A percentile compares a stretch with the other conserved stretches of the same genome.
Conservation (phyloP, 2,113 vertebrate species). For the Oncorhynchus clarkii region DNA sequence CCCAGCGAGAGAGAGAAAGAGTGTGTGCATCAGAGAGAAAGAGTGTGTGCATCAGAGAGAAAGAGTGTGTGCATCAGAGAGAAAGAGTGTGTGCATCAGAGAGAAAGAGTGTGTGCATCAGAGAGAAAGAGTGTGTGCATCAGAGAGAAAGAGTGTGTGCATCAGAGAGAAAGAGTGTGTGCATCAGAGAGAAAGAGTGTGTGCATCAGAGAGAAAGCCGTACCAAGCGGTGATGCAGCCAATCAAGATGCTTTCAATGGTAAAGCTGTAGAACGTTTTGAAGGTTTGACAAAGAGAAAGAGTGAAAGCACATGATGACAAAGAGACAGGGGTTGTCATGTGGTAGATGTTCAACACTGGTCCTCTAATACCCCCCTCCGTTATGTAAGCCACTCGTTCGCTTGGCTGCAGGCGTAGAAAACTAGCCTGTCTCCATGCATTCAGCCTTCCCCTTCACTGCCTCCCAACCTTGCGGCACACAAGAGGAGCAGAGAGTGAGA, state of each 20-base stretch:
- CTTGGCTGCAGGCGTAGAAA: constrained; percentile 60
- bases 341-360: constrained; percentile 30
- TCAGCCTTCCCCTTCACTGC: constrained; percentile 64
- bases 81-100: too few relatives aligned
- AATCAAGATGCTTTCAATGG: too few relatives aligned
- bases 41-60: too few relatives aligned
- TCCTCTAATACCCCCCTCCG: constrained; percentile 27
- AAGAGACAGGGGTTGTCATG: constrained; percentile 40
- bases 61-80: too few relatives aligned
- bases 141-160: too few relatives aligned
- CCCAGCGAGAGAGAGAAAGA: background rate
- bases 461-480: constrained; percentile 56
- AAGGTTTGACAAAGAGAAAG: background rate
- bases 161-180: too few relatives aligned
- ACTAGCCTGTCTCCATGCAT: constrained; percentile 59
- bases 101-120: too few relatives aligned
- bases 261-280: too few relatives aligned
- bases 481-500: constrained; percentile 62
- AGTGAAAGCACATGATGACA: constrained; percentile 29
- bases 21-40: too few relatives aligned
- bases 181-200: background rate
- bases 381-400: constrained; percentile 61
- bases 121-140: too few relatives aligned
- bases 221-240: background rate
- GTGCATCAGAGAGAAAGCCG: background rate